phyloP scores from a whole-genome alignment of 2,797 vertebrate genomes.

The Typhlichthys subterraneus region DNA sequence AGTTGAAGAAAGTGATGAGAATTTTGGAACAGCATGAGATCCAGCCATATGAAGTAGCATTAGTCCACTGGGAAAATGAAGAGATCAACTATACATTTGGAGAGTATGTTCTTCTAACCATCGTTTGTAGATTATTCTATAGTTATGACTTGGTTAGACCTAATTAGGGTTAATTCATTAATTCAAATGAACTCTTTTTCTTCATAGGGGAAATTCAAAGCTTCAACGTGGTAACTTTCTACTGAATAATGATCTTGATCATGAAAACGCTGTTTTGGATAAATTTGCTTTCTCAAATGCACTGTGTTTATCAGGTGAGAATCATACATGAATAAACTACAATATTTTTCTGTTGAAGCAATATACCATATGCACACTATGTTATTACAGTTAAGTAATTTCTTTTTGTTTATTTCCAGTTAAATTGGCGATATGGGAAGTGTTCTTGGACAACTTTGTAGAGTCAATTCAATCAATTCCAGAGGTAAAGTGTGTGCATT shows the following conservation, averaged over 20 bases:
- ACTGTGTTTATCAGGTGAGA: conserved; percentile 91
- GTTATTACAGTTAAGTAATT: not conserved
- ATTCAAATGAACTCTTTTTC: conserved; percentile 2
- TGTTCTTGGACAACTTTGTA: conserved; percentile 91
- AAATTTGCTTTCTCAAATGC: conserved; percentile 99
- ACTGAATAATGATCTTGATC: conserved; percentile 82
- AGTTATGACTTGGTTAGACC: not conserved
- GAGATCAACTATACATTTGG: conserved; percentile 89
- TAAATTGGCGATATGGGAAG: conserved; percentile 98
- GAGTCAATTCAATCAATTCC: conserved; percentile 98
- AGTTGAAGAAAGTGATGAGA: conserved; percentile 88
- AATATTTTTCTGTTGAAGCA: not conserved
- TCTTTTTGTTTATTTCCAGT: conserved; percentile 73
- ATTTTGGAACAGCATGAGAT: conserved; percentile 91
- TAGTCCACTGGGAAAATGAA: conserved; percentile 98
- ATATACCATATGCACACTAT: not conserved
- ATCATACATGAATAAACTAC: accelerated
- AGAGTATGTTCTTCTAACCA: conserved; percentile 74
- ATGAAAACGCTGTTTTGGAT: conserved; percentile 85
- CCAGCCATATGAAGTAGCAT: conserved; percentile 92
- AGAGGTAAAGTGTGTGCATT: conserved; percentile 72
- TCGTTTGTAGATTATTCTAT: not conserved
- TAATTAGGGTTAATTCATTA: not conserved
- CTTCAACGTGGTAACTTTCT: conserved; percentile 90
- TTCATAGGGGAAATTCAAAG: conserved; percentile 87